These are phyloP conservation scores for Sminthopsis crassicaudata DNA, from an alignment of 2,113 vertebrate species.

Conservation along the genomic window DNA sequence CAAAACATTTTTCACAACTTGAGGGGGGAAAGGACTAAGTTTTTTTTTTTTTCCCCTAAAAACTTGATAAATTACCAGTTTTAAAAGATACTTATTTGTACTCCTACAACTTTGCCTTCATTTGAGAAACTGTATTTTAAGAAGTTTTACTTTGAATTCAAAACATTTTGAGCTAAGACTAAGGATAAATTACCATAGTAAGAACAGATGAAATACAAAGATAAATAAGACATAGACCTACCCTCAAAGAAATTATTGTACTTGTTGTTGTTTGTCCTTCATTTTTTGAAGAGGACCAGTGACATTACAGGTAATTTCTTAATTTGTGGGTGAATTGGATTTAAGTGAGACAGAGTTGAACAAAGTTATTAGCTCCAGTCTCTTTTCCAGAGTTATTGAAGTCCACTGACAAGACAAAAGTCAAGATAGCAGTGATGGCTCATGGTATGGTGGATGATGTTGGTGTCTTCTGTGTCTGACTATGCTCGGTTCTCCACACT, in stretches of 20 bases:
- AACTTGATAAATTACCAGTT: neutral
- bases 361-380: too few species aligned
- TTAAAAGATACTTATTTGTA: neutral
- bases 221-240: neutral
- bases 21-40: neutral
- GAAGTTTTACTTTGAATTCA: neutral
- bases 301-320: too few species aligned
- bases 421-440: too few species aligned
- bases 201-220: neutral
- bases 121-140: neutral
- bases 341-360: too few species aligned
- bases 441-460: too few species aligned
- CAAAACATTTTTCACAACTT: conserved; percentile 4
- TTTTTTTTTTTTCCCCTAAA: neutral
- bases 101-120: neutral
- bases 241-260: neutral
- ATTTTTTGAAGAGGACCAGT: too few species aligned
- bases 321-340: too few species aligned
- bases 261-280: too few species aligned
- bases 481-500: too few species aligned
- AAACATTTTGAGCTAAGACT: neutral
- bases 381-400: too few species aligned
- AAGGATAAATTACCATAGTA: neutral
- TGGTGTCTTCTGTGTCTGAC: too few species aligned
- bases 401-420: too few species aligned